These are phyloP conservation scores for Temnothorax curvispinosus DNA, from an alignment of 1,140 invertebrate genomes.

Conservation along the genomic window DNA sequence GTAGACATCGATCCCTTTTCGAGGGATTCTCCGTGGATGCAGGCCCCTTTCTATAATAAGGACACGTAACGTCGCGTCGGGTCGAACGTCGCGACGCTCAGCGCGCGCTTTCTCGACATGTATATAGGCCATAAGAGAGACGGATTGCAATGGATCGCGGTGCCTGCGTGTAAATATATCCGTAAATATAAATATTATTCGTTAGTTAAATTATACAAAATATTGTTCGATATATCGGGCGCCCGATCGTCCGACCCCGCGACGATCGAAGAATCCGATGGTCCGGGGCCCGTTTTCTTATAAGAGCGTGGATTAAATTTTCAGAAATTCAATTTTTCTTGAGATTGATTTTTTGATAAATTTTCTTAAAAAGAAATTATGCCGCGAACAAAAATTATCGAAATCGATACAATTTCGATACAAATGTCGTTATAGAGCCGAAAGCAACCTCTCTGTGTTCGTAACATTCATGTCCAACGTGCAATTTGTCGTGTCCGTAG, in stretches of 20 bases:
- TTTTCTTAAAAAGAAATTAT: not conserved
- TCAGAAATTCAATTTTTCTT: not conserved
- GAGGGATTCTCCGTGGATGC: not conserved
- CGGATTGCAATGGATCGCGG: slow-evolving; percentile 48
- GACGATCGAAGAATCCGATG: slow-evolving; percentile 12
- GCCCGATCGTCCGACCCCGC: slow-evolving; percentile 13
- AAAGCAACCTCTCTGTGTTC: not conserved
- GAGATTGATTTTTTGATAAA: not conserved
- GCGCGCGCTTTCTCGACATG: slow-evolving; percentile 8
- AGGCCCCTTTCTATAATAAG: slow-evolving; percentile 5
- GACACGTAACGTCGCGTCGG: slow-evolving; percentile 26
- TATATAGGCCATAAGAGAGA: slow-evolving; percentile 65
- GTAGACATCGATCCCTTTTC: not conserved
- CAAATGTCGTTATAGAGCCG: not conserved
- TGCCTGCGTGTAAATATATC: slow-evolving; percentile 48
- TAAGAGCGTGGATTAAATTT: not conserved
- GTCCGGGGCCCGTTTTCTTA: not conserved
- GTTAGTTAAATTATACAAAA: slow-evolving; percentile 65
- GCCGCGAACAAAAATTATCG: not conserved
- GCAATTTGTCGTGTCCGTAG: not conserved
- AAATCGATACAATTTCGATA: not conserved
- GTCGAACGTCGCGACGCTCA: slow-evolving; percentile 19
- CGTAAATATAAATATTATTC: slow-evolving; percentile 57
- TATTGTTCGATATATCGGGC: slow-evolving; percentile 51
- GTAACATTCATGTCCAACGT: not conserved